Evolutionary conservation across 2,888 invertebrate genomes (phyloP), one percentile per base, ranked within the genome.

Genomic region (Neoascia interrupta): DNA sequence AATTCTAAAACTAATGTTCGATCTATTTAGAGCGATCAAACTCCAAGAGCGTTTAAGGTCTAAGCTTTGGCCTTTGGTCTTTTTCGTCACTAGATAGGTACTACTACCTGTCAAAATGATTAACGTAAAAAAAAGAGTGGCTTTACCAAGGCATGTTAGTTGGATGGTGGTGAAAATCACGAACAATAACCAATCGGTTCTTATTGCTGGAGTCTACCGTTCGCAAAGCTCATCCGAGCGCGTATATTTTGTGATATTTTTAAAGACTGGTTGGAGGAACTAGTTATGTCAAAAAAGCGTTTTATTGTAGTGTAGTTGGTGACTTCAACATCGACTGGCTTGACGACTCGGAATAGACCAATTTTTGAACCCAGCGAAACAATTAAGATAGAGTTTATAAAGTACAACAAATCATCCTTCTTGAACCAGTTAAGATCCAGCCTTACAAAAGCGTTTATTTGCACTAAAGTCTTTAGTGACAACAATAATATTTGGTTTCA

Each of bases 231-330:
- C 15, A 5, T 37, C 21, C 1, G 37, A 53, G 8, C 11, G 21
- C n/a, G 36, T 4, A 36, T n/a, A n/a, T 36, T 53, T 10, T 36
- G 53, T 53, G 36, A 53, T 15, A 36, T 21, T 36, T 13, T 53
- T 1, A 36, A 15, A 4, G 37, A 10, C 15, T 53, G 36, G 36
- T 21, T 36, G 6, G 21, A 36, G 11, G 49, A 49, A 10, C 36
- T 36, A 1, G 36, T 51, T 13, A 36, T 36, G 13, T 21, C 53
- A 15, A 53, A 53, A 15, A 53, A 36, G 6, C 34, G 51, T 6
- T 51, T 51, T 21, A 53, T 51, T 36, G 15, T 53, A n/a, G n/a
- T n/a, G n/a, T n/a, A 53, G 36, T 10, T 5, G 21, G 23, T n/a
- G 36, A 36, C 15, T 36, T 36, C 6, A 36, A 36, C 5, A 36